phyloP scores from a whole-genome alignment of 2,797 vertebrate genomes.

The Hyperoplus immaculatus region DNA sequence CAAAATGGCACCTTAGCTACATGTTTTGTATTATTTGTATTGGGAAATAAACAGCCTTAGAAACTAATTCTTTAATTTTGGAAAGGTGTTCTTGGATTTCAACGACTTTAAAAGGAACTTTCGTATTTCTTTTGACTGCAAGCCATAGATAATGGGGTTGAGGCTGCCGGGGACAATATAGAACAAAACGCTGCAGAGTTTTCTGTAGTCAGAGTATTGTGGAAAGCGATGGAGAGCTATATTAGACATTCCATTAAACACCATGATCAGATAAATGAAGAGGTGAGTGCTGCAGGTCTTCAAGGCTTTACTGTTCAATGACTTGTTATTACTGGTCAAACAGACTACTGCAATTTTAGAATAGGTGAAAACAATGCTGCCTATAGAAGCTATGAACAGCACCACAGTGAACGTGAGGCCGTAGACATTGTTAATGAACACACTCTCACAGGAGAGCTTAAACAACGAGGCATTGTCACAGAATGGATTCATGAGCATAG shows the following conservation, averaged over 20 bases:
- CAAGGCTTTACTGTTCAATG: conserved; percentile 61
- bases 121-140: conserved; percentile 41
- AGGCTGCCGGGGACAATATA: conserved; percentile 49
- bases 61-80: background rate
- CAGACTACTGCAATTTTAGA: conserved; percentile 73
- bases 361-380: conserved; percentile 70
- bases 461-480: conserved; percentile 78
- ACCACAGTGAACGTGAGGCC: conserved; percentile 71
- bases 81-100: background rate
- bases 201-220: conserved; percentile 31
- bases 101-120: conserved; percentile 7
- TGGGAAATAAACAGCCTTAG: too few species aligned
- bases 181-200: conserved; percentile 36
- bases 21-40: too few species aligned
- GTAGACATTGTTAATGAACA: conserved; percentile 67
- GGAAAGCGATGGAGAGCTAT: conserved; percentile 57
- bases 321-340: conserved; percentile 56
- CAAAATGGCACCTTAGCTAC: too few species aligned
- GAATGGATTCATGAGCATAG: conserved; percentile 57
- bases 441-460: conserved; percentile 75
- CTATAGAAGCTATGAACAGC: conserved; percentile 52
- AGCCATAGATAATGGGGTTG: conserved; percentile 56
- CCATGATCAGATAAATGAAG: conserved; percentile 61
- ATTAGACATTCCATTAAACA: conserved; percentile 27
- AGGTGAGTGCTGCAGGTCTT: conserved; percentile 75